Evolutionary conservation across 2,797 vertebrate genomes (phyloP).

Genomic region (Rhinophrynus dorsalis): DNA sequence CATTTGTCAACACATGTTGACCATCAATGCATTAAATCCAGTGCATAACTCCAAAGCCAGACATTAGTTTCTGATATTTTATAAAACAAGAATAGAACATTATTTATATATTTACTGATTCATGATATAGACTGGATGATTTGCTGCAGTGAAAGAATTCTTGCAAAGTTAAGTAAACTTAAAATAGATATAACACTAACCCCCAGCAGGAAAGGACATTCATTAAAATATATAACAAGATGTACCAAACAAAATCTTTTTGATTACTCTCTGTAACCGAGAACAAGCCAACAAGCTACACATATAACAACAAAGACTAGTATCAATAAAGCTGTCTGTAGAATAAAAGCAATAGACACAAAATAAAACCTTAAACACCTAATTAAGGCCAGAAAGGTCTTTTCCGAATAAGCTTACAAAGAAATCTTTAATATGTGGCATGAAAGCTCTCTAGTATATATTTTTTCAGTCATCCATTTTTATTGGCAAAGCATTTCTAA

Average conservation of each 20-base stretch:
- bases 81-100: no score
- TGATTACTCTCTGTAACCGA: constrained; percentile 24
- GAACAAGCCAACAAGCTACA: constrained; percentile 6
- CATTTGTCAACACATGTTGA: no score
- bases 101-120: no score
- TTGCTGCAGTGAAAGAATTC: not conserved
- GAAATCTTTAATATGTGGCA: constrained; percentile 12
- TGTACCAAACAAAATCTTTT: constrained; percentile 26
- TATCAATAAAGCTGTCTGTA: constrained; percentile 32
- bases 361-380: constrained; percentile 32
- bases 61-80: no score
- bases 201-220: constrained; percentile 3
- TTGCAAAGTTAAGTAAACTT: constrained; percentile 3
- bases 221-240: constrained; percentile 28
- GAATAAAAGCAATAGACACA: constrained; percentile 22
- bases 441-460: constrained; percentile 14
- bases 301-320: constrained; percentile 16
- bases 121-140: not conserved
- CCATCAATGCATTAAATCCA: no score
- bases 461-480: constrained; percentile 18
- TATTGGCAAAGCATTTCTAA: constrained; percentile 35
- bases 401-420: constrained; percentile 13
- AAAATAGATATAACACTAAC: not conserved
- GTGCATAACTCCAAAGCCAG: no score
- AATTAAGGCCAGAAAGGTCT: constrained; percentile 12